A percentile compares a stretch with the other conserved stretches of the same genome.
Evolutionary conservation across 2,113 vertebrate species (phyloP).

Genomic region (Benitochromis conjunctus): DNA sequence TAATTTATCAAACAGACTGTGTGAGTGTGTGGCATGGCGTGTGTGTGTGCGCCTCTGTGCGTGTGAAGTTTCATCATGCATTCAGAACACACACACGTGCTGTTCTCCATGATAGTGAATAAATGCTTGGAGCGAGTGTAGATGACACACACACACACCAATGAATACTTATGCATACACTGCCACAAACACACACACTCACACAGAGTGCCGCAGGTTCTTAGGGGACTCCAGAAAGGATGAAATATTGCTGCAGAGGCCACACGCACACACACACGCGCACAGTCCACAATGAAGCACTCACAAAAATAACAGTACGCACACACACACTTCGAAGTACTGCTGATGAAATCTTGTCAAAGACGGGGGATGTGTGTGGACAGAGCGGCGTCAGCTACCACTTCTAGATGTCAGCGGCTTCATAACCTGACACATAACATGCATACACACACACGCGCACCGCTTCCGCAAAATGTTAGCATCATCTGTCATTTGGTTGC

Average conservation of each 20-base stretch:
- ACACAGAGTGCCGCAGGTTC: constrained; percentile 6
- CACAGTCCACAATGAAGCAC: neutral
- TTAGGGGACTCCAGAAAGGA: constrained; percentile 31
- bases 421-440: constrained; percentile 32
- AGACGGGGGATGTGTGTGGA: neutral
- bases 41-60: neutral
- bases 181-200: neutral
- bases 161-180: neutral
- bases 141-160: neutral
- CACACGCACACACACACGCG: constrained; percentile 1
- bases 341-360: constrained; percentile 6
- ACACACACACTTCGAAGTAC: neutral
- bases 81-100: constrained; percentile 1
- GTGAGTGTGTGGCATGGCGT: neutral
- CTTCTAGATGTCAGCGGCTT: constrained; percentile 20
- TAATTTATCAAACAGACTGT: constrained; percentile 42
- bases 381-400: constrained; percentile 13
- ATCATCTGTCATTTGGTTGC: constrained; percentile 20
- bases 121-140: neutral
- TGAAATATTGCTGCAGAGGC: constrained; percentile 47
- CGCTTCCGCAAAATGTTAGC: neutral
- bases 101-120: constrained; percentile 15
- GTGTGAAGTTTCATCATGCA: neutral
- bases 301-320: neutral
- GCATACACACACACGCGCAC: neutral